Evolutionary conservation across 1,140 invertebrate genomes (phyloP).

Genomic region (Nephotettix cincticeps): DNA sequence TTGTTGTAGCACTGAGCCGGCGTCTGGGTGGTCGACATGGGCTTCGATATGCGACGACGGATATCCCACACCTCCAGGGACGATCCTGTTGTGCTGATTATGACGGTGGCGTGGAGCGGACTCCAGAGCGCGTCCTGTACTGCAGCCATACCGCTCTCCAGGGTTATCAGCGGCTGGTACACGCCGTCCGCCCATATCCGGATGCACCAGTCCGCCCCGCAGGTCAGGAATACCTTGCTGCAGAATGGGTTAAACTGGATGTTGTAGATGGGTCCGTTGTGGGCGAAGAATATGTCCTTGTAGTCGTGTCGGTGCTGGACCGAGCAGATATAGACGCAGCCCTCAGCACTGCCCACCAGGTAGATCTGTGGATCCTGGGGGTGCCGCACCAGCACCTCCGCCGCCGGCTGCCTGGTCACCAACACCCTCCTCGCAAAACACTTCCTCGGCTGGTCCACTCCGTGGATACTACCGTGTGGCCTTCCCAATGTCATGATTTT

Average conservation of each 20-base stretch:
- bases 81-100: conserved; percentile 55
- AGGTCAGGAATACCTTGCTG: conserved; percentile 54
- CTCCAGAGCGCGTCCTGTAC: conserved; percentile 57
- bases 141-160: conserved; percentile 26
- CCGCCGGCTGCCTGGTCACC: background rate
- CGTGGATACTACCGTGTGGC: conserved; percentile 14
- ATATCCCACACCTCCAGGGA: conserved; percentile 43
- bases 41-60: conserved; percentile 32
- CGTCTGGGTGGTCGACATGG: conserved; percentile 16
- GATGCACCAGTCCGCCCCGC: conserved; percentile 58
- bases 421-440: background rate
- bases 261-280: conserved; percentile 55
- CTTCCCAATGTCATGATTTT: conserved; percentile 6
- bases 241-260: conserved; percentile 56
- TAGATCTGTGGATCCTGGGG: conserved; percentile 19
- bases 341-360: conserved; percentile 25
- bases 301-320: conserved; percentile 33
- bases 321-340: conserved; percentile 44
- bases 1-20: conserved; percentile 19
- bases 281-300: conserved; percentile 51
- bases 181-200: conserved; percentile 55
- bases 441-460: background rate
- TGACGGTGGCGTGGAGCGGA: conserved; percentile 56
- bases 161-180: conserved; percentile 35
- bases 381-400: conserved; percentile 22